Evolutionary conservation across 2,888 invertebrate species (phyloP).

Genomic region (Pediacus dermestoides): DNA sequence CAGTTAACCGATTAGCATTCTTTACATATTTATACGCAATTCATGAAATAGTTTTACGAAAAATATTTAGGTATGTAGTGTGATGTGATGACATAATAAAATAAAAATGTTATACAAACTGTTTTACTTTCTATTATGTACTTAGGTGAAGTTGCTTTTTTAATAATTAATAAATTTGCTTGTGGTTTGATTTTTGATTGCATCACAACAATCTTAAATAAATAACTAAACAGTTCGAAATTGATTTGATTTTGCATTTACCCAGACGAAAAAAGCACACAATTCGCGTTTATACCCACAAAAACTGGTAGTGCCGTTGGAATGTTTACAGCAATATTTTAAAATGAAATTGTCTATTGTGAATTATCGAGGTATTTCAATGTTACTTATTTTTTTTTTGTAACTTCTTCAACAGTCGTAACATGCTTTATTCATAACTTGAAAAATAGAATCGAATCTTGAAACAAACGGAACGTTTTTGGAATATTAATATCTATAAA

Average conservation of each 20-base stretch:
- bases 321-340: constrained; percentile 2
- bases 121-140: too few relatives aligned
- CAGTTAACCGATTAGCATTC: constrained; percentile 15
- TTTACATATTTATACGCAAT: constrained; percentile 13
- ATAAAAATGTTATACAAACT: too few relatives aligned
- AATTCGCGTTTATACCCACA: neutral
- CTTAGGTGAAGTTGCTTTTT: too few relatives aligned
- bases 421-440: constrained; percentile 4
- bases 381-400: constrained; percentile 2
- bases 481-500: constrained; percentile 5
- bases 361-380: constrained; percentile 4
- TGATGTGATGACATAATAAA: too few relatives aligned
- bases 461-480: neutral
- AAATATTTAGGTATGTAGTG: too few relatives aligned
- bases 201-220: neutral
- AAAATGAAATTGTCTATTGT: constrained; percentile 1
- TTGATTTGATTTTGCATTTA: neutral
- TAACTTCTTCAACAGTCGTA: too few relatives aligned
- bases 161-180: too few relatives aligned
- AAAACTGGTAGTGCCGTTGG: neutral
- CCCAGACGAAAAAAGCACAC: constrained; percentile 1
- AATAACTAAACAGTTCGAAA: neutral
- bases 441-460: constrained; percentile 6
- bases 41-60: too few relatives aligned
- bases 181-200: too few relatives aligned